Percentiles rank a stretch among this genome's conserved stretches.
Evolutionary conservation across 2,888 invertebrate species (phyloP).

Genomic region (Brenthis daphne): DNA sequence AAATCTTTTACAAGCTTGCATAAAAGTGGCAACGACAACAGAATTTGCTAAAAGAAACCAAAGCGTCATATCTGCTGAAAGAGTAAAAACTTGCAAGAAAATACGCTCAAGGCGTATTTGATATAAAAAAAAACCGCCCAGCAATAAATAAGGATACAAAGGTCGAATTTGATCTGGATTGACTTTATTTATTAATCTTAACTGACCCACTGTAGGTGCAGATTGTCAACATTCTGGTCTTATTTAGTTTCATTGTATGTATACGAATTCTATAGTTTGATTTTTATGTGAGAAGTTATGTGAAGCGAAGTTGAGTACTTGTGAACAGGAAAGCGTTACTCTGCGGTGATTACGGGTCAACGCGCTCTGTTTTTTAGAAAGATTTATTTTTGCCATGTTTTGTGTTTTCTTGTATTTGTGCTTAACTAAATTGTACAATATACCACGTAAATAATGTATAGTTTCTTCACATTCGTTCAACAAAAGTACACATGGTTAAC

Average conservation of each 20-base stretch:
- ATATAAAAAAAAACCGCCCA: slow-evolving; percentile 60
- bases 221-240: slow-evolving; percentile 15
- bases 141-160: slow-evolving; percentile 61
- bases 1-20: slow-evolving; percentile 44
- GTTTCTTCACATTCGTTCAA: too few species aligned
- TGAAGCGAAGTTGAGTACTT: slow-evolving; percentile 10
- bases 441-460: too few species aligned
- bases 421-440: too few species aligned
- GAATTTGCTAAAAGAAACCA: slow-evolving; percentile 58
- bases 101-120: slow-evolving; percentile 59
- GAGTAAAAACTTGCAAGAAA: slow-evolving; percentile 60
- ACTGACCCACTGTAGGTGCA: slow-evolving; percentile 53
- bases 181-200: slow-evolving; percentile 45
- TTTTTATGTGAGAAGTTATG: slow-evolving; percentile 11
- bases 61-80: slow-evolving; percentile 66
- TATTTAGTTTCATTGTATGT: slow-evolving; percentile 22
- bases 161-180: slow-evolving; percentile 38
- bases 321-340: slow-evolving; percentile 11
- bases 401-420: neutral
- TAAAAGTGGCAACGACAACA: slow-evolving; percentile 52
- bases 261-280: slow-evolving; percentile 10
- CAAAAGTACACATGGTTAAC: too few species aligned
- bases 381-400: slow-evolving; percentile 8
- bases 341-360: slow-evolving; percentile 8
- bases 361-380: slow-evolving; percentile 7